Evolutionary conservation across 2,113 vertebrate species (phyloP), one percentile per base, ranked within the genome.

Genomic region (Mystacornis crossleyi): DNA sequence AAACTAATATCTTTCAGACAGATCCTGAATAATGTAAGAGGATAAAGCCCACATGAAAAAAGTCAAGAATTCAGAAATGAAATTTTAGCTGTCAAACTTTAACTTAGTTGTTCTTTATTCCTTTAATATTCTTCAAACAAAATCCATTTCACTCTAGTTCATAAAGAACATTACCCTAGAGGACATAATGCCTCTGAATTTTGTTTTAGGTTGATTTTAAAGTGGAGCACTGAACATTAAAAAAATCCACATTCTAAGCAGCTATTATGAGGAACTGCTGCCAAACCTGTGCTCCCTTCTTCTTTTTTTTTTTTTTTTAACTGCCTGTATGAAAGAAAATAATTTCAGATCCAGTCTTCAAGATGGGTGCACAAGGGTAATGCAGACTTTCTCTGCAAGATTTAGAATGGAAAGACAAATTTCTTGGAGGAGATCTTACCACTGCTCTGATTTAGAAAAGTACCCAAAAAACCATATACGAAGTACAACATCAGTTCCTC

Each of bases 21-120:
- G 95, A 97, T 97, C 96, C 94, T 98, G 97, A 98, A 98, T 98
- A 98, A 98, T 98, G 95, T 98, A 98, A 97, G 97, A 98, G 95
- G 95, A 97, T 96, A 98, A 98, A 98, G 87, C 94, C 95, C 93
- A 97, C 84, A 97, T 74, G 94, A 97, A 98, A 92, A 95, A 97
- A 97, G 94, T 89, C 80, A 97, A 97, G 79, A 97, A 95, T 94
- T 97, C 61, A 94, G 93, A 97, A 98, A 97, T 97, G 66, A 96
- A 98, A 98, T 98, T 98, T 97, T 97, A 97, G 75, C 97, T 98
- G 97, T 98, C 96, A 97, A 94, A 97, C 97, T 96, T 97, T 93
- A 98, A 97, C 97, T 97, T 97, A 94, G 93, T 97, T 98, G 86
- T 92, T 97, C 81, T 97, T 97, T 97, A 97, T 97, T 98, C 89